Base-by-base conservation (phyloP, 1,140 invertebrate genomes). In the Limonius californicus region DNA sequence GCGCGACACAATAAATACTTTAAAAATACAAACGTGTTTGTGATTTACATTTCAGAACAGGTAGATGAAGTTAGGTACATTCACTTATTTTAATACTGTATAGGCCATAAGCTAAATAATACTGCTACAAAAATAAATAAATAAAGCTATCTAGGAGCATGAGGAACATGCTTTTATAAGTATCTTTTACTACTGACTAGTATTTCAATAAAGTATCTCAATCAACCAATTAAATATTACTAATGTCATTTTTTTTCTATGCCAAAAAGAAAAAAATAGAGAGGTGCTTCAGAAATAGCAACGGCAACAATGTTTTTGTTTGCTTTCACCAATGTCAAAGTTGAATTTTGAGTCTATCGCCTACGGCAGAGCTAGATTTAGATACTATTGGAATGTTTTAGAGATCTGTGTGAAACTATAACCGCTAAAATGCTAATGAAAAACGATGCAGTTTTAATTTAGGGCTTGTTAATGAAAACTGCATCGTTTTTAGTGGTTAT, bases 401-500 rank as follows among this genome's bases (percentile, higher is more conserved):
- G 45, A 50, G 45, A 50, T 50, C 45, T 16, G 16, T 50, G 15
- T 18, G 16, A 50, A 50, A 6, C 19, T 50, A 50, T 6, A 50
- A 50, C 2, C 35, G n/a, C 8, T 2, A 39, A 12, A 9, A 2
- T 9, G 35, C 8, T 16, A 50, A 23, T n/a, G 1, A 32, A 55
- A 55, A 21, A 32, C 54, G 18, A n/a, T 32, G 27, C 14, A 55
- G 27, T 27, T 55, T 55, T 55, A 4, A 32, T 55, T 32, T 23
- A 55, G 54, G 54, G 54, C 54, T 55, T 55, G 7, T 8, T n/a
- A 55, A 55, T 32, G n/a, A 55, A 55, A 55, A 15, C 54, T 55
- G 27, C 54, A 16, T 19, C 27, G 27, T 55, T 55, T 55, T 11
- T 14, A 14, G 21, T 55, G 12, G 27, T 50, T 50, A 39, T 50